Evolutionary conservation across 2,888 invertebrate genomes (phyloP).

Genomic region (Athripsodes cinereus): DNA sequence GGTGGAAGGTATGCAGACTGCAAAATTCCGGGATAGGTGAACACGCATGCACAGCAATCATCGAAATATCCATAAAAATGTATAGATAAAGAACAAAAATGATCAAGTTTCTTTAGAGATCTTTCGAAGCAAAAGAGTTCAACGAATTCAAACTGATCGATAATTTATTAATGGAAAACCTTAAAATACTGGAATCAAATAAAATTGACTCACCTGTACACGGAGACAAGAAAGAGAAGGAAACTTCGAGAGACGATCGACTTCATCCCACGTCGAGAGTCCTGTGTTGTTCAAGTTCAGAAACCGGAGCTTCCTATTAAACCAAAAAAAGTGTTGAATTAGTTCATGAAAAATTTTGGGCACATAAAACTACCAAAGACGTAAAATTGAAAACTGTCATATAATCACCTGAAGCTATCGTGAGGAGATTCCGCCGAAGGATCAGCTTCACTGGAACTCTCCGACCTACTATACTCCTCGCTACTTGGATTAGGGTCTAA

Average conservation of each 20-base stretch:
- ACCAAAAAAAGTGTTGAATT: not conserved
- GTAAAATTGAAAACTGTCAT: not conserved
- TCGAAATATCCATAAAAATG: too few species aligned
- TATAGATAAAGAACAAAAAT: too few species aligned
- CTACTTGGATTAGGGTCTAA: slow-evolving; percentile 13
- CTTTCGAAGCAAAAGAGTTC: too few species aligned
- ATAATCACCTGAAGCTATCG: slow-evolving; percentile 52
- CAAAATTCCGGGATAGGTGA: too few species aligned
- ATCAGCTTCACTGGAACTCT: slow-evolving; percentile 53
- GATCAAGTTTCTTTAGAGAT: too few species aligned
- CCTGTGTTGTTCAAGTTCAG: slow-evolving; percentile 81
- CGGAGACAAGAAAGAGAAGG: slow-evolving; percentile 77
- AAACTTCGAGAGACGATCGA: slow-evolving; percentile 79
- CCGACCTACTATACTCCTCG: slow-evolving; percentile 42
- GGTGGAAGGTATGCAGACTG: too few species aligned
- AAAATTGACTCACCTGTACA: slow-evolving; percentile 55
- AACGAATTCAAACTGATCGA: too few species aligned
- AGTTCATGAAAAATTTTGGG: not conserved
- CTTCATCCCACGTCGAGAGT: slow-evolving; percentile 81
- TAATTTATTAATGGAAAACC: too few species aligned
- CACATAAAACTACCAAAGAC: not conserved
- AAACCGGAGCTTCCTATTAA: slow-evolving; percentile 59
- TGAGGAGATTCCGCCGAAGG: slow-evolving; percentile 50
- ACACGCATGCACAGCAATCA: too few species aligned
- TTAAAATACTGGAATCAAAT: not conserved